Evolutionary conservation across 2,888 invertebrate species (phyloP).

Genomic region (Brachylomia viminalis): DNA sequence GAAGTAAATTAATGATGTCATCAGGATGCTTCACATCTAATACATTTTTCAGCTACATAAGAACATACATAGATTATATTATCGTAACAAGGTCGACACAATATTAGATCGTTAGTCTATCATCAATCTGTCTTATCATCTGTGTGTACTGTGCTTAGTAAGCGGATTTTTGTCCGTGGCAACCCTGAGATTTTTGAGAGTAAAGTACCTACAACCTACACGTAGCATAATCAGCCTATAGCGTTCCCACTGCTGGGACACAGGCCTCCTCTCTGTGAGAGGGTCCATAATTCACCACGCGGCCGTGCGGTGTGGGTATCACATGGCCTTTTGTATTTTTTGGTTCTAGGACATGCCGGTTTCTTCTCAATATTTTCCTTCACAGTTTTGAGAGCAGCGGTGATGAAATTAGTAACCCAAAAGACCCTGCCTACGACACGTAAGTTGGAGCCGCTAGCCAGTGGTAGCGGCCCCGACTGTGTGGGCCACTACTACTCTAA

Average conservation of each 20-base stretch:
- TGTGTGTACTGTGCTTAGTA: slow-evolving; percentile 12
- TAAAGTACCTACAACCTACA: neutral
- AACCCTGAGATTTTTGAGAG: slow-evolving; percentile 11
- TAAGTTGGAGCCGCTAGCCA: neutral
- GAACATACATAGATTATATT: slow-evolving; percentile 16
- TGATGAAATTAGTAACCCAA: neutral
- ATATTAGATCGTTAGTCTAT: slow-evolving; percentile 50
- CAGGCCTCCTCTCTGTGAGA: too few relatives aligned
- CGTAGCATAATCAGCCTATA: neutral
- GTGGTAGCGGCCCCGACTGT: too few relatives aligned
- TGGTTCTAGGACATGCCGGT: neutral
- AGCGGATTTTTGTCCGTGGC: slow-evolving; percentile 22
- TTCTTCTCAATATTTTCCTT: neutral
- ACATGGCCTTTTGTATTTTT: neutral
- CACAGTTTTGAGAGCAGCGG: neutral
- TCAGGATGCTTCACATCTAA: slow-evolving; percentile 12
- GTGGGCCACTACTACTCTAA: neutral
- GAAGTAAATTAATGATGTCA: slow-evolving; percentile 22
- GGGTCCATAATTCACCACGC: neutral
- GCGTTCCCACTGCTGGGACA: neutral
- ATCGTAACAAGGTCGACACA: slow-evolving; percentile 24
- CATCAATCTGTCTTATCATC: slow-evolving; percentile 60
- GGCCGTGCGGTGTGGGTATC: neutral
- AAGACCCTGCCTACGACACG: neutral
- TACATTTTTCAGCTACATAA: slow-evolving; percentile 38